Evolutionary conservation across 2,888 invertebrate genomes (phyloP).

Genomic region (Lasioglossum figueresi): DNA sequence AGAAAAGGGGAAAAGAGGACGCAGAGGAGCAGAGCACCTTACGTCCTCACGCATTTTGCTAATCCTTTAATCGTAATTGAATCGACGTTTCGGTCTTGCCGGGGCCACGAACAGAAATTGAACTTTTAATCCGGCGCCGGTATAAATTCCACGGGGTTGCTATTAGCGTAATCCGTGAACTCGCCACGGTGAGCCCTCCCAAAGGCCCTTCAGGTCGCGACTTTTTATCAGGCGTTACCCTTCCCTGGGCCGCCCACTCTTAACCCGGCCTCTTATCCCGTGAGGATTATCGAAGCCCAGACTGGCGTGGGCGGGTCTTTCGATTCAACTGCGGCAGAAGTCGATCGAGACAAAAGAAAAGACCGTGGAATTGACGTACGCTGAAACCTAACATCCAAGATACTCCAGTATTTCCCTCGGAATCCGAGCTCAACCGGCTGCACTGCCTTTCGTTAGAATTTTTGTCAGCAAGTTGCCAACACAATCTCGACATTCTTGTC

Average conservation of each 20-base stretch:
- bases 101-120: conserved; percentile 56
- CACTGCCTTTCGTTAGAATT: background rate
- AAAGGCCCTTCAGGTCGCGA: conserved; percentile 41
- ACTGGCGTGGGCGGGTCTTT: conserved; percentile 29
- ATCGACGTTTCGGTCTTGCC: conserved; percentile 51
- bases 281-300: conserved; percentile 56
- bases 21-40: background rate
- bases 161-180: conserved; percentile 70
- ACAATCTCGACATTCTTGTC: conserved; percentile 2
- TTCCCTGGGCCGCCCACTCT: conserved; percentile 24
- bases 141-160: conserved; percentile 60
- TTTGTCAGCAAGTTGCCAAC: background rate
- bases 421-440: background rate
- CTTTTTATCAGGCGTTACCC: conserved; percentile 66
- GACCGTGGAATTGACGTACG: conserved; percentile 11
- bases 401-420: conserved; percentile 16
- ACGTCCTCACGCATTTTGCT: conserved; percentile 27
- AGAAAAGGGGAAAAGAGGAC: background rate
- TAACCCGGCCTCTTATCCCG: conserved; percentile 55
- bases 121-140: conserved; percentile 62
- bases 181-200: conserved; percentile 35
- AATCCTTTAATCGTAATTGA: conserved; percentile 66
- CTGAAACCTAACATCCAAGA: conserved; percentile 19
- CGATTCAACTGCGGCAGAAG: conserved; percentile 41
- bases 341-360: conserved; percentile 52